Percentiles rank a stretch among this genome's conserved stretches.
Conservation (phyloP, 2,888 invertebrate genomes). For the Ditylenchus weischeri region DNA sequence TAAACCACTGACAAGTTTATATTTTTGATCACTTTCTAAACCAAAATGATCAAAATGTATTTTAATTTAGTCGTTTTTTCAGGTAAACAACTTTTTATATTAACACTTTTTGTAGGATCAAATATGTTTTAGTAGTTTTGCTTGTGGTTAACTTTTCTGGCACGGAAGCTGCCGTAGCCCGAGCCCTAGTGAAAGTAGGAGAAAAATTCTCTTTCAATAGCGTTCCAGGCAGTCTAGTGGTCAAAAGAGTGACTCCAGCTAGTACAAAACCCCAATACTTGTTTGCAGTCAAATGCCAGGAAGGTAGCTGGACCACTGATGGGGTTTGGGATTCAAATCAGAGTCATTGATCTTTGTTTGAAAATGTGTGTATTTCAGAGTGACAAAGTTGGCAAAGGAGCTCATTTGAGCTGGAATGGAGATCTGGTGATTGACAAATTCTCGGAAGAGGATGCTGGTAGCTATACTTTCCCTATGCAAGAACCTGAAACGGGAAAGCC, state of each 20-base stretch:
- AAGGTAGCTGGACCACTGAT: constrained; percentile 3
- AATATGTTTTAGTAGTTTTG: not conserved
- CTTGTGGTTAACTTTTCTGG: not conserved
- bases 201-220: constrained; percentile 3
- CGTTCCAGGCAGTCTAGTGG: not conserved
- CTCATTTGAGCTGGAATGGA: not conserved
- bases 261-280: not conserved
- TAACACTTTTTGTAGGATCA: no score
- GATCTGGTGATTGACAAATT: constrained; percentile 1
- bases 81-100: no score
- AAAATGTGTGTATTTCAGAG: not conserved
- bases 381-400: not conserved
- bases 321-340: not conserved
- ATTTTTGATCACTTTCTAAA: no score
- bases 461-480: not conserved
- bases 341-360: not conserved
- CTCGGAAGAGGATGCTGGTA: not conserved
- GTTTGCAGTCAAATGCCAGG: not conserved
- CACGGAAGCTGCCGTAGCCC: not conserved
- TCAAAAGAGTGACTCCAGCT: not conserved
- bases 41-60: no score
- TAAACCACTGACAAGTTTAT: no score
- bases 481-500: not conserved
- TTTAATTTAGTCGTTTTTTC: no score
- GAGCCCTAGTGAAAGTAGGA: not conserved